Base-by-base conservation (phyloP, 1,140 invertebrate species). In the Adoxophyes honmai region DNA sequence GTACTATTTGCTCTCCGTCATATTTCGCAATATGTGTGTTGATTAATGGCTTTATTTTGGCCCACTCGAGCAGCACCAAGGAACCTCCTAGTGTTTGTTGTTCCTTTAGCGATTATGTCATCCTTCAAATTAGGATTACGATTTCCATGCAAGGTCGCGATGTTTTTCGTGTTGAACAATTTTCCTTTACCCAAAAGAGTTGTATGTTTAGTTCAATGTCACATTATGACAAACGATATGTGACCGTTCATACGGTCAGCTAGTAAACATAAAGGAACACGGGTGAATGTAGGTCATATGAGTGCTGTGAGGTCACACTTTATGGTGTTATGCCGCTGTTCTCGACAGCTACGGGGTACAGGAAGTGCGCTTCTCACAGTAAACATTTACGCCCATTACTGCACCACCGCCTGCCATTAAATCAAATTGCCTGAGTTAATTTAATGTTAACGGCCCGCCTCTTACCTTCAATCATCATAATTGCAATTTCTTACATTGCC, bases 401-500 rank as follows among this genome's bases (percentile, higher is more conserved):
- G 52, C 52, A 37, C 51, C 48, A 38, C 52, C 52, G 51, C 5
- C 37, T 39, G 60, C 64, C 66, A 71, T 78, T 75, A 74, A 70
- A 73, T 70, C 62, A 56, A 72, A 75, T 74, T 71, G 61, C 65
- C 35, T 39, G 57, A 60, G 66, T 70, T 75, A 73, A 73, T 75
- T 64, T 54, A 63, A 58, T 62, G 35, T 62, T 62, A 71, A 66
- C 62, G 55, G 56, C 35, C 51, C 37, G 57, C 66, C 63, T 65
- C 59, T 56, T 36, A 61, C 64, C 64, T 57, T 62, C 62, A 68
- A 60, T 66, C 64, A 57, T 70, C 60, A 66, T 65, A 66, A 61
- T 62, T 62, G 63, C 53, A 64, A 71, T 68, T 73, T 70, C 65
- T 64, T 62, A 68, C 68, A 71, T 68, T 64, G 62, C 71, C 68